A percentile compares a stretch with the other conserved stretches of the same genome.
These are phyloP conservation scores for Bimastos eiseni DNA, from an alignment of 2,888 invertebrate species.

Conservation along the genomic window DNA sequence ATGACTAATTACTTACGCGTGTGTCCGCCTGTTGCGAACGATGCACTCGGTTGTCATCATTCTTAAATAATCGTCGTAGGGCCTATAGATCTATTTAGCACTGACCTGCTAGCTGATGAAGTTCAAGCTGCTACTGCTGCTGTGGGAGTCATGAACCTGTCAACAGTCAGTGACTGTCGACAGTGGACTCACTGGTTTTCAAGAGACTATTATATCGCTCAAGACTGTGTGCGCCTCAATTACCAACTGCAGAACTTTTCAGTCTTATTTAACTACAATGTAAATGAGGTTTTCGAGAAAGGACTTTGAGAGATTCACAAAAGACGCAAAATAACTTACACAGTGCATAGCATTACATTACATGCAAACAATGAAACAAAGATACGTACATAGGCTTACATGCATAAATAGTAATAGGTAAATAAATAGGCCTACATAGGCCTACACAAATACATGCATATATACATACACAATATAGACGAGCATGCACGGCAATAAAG, in stretches of 20 bases:
- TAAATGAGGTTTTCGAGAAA: background rate
- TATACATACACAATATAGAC: background rate
- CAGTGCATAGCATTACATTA: no score
- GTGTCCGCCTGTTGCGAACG: no score
- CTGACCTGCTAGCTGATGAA: no score
- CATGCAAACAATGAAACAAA: no score
- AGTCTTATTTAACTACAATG: background rate
- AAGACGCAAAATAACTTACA: no score
- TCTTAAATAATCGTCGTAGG: no score
- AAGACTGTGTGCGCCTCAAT: background rate
- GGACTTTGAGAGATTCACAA: background rate
- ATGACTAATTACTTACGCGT: no score
- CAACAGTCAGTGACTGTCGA: background rate
- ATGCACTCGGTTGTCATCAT: no score
- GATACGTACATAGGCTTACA: no score
- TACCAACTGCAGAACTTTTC: background rate
- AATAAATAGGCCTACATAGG: background rate
- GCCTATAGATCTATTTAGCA: no score
- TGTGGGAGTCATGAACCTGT: background rate
- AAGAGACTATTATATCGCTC: background rate
- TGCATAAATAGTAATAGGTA: background rate
- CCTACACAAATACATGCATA: background rate
- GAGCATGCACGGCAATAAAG: no score
- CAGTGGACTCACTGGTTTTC: background rate
- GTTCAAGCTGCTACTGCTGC: no score